A percentile compares a stretch with the other conserved stretches of the same genome.
phyloP scores from a whole-genome alignment of 2,888 invertebrate genomes.

The Scaptomyza parva region DNA sequence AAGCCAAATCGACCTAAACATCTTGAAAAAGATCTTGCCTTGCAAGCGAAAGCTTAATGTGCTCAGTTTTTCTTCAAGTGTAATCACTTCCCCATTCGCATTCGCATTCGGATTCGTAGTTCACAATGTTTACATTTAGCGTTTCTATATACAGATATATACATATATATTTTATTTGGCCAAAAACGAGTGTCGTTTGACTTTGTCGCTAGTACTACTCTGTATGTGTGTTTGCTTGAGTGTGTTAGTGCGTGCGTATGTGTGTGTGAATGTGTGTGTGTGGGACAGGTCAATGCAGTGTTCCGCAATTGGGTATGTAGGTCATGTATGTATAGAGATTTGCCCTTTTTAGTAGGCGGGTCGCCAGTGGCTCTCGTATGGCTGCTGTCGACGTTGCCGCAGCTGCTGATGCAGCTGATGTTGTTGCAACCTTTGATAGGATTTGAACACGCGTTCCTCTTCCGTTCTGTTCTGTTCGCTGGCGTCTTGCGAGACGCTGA shows the following conservation, averaged over 20 bases:
- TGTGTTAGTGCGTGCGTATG: not conserved
- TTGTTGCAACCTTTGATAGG: slow-evolving; percentile 27
- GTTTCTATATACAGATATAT: not conserved
- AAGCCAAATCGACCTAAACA: too few species aligned
- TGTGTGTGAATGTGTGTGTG: not conserved
- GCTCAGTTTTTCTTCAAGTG: not conserved
- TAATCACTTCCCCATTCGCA: not conserved
- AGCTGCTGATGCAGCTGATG: slow-evolving; percentile 33
- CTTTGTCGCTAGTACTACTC: slow-evolving; percentile 11
- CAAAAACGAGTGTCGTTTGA: slow-evolving; percentile 31
- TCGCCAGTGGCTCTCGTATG: slow-evolving; percentile 46
- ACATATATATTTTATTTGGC: slow-evolving; percentile 17
- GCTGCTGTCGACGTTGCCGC: slow-evolving; percentile 42
- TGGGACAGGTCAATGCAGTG: slow-evolving; percentile 36
- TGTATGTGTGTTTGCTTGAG: slow-evolving; percentile 2
- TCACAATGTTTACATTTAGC: slow-evolving; percentile 40
- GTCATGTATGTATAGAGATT: slow-evolving; percentile 13
- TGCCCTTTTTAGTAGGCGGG: slow-evolving; percentile 25
- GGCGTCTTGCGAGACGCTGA: too few species aligned
- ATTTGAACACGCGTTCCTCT: not conserved
- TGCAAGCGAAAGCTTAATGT: not conserved
- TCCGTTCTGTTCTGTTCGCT: too few species aligned
- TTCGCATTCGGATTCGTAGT: slow-evolving; percentile 7
- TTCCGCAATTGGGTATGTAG: slow-evolving; percentile 31
- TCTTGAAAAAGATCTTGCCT: too few species aligned